Evolutionary conservation across 2,888 invertebrate species (phyloP).

Genomic region (Mythimna loreyi): DNA sequence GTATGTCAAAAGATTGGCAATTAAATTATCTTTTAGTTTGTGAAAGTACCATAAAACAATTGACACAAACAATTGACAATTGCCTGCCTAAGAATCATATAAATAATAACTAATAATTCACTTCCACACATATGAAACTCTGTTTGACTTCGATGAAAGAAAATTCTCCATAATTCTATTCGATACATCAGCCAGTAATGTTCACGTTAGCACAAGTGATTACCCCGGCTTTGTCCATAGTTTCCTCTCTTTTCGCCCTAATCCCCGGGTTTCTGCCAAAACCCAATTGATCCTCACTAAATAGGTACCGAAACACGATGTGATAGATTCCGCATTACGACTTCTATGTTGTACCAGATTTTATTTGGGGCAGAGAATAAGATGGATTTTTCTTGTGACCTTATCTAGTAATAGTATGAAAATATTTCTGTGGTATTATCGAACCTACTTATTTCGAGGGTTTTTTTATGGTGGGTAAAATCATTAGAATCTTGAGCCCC

Average conservation of each 20-base stretch:
- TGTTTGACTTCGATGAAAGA: no score
- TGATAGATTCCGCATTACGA: slow-evolving; percentile 47
- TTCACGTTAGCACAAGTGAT: slow-evolving; percentile 57
- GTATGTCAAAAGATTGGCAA: no score
- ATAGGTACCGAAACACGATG: slow-evolving; percentile 63
- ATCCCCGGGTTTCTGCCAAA: slow-evolving; percentile 64
- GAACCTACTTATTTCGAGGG: no score
- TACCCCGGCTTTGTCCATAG: slow-evolving; percentile 60
- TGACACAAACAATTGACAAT: no score
- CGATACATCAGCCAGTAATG: slow-evolving; percentile 27
- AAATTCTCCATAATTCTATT: no score
- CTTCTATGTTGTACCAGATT: slow-evolving; percentile 30
- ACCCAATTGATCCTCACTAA: slow-evolving; percentile 71
- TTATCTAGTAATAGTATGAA: background rate
- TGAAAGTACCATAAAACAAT: no score
- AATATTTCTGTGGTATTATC: slow-evolving; percentile 11
- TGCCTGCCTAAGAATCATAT: no score
- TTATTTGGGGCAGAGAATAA: slow-evolving; percentile 24
- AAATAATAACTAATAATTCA: background rate
- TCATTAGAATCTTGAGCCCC: no score
- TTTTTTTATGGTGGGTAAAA: no score
- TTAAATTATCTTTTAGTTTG: no score
- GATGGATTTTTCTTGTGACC: slow-evolving; percentile 18
- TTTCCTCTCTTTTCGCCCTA: slow-evolving; percentile 50
- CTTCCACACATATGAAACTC: background rate